Conservation (phyloP, 2,113 vertebrate species). For the Callipepla californica region DNA sequence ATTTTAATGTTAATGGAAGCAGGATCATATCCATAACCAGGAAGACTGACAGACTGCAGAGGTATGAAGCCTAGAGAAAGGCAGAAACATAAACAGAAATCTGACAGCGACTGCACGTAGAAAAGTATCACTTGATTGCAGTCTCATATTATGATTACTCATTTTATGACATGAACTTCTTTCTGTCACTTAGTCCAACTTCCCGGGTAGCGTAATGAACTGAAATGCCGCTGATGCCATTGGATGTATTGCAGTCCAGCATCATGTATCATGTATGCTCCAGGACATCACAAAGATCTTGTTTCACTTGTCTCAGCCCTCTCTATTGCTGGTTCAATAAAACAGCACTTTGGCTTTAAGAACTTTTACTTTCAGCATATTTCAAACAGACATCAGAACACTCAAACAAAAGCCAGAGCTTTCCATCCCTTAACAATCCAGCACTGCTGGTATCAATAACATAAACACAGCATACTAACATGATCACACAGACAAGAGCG, state of each 20-base stretch:
- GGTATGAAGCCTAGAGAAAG: slow-evolving; percentile 15
- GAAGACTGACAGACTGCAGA: slow-evolving; percentile 37
- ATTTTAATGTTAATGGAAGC: slow-evolving; percentile 10
- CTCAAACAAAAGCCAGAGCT: slow-evolving; percentile 45
- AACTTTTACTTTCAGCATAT: slow-evolving; percentile 36
- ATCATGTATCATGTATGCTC: background rate
- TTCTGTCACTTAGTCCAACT: background rate
- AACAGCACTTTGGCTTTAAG: slow-evolving; percentile 28
- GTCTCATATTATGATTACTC: slow-evolving; percentile 28
- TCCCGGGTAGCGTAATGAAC: slow-evolving; percentile 5
- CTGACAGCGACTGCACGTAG: background rate
- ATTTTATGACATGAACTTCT: slow-evolving; percentile 48
- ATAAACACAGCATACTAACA: background rate
- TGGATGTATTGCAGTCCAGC: background rate
- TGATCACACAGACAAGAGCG: background rate
- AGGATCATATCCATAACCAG: background rate
- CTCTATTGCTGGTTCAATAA: background rate
- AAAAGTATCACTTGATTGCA: slow-evolving; percentile 35
- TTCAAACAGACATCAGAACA: slow-evolving; percentile 45
- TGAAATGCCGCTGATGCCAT: slow-evolving; percentile 11
- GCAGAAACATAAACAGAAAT: slow-evolving; percentile 35
- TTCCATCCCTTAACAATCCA: background rate
- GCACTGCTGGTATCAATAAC: background rate
- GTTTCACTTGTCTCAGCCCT: slow-evolving; percentile 37
- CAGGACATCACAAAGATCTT: background rate